Percentiles rank a stretch among this genome's conserved stretches.
Evolutionary conservation across 1,140 invertebrate genomes (phyloP).

Genomic region (Nebria ingens): DNA sequence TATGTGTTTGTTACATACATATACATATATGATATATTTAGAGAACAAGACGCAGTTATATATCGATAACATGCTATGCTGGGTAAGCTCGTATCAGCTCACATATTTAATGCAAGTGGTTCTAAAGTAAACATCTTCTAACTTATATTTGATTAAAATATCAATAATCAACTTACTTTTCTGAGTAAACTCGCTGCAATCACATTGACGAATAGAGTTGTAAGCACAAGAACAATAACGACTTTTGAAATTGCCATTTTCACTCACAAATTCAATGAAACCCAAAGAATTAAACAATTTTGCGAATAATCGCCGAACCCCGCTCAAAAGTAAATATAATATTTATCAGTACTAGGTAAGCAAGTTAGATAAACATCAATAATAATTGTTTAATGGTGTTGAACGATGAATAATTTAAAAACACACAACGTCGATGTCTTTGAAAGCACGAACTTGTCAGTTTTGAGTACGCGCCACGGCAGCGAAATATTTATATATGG

Average conservation of each 20-base stretch:
- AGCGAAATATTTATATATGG: conserved; percentile 7
- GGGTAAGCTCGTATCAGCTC: not conserved
- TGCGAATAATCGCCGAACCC: too few relatives aligned
- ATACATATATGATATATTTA: not conserved
- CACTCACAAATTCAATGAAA: not conserved
- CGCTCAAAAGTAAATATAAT: too few relatives aligned
- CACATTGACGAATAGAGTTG: not conserved
- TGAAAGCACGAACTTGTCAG: not conserved
- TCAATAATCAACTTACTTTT: not conserved
- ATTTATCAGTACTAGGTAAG: not conserved
- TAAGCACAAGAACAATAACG: not conserved
- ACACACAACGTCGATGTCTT: not conserved
- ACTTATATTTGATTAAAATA: not conserved
- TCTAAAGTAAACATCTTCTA: not conserved
- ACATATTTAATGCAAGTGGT: not conserved
- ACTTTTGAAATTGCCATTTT: not conserved
- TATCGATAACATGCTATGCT: not conserved
- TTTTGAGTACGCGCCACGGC: not conserved
- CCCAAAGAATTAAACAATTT: not conserved
- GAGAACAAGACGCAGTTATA: not conserved
- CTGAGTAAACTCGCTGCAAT: not conserved
- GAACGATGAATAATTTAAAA: not conserved
- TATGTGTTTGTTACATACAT: too few relatives aligned
- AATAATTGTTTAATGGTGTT: not conserved
- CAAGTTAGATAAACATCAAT: not conserved